phyloP scores from a whole-genome alignment of 2,797 vertebrate genomes.

The Eutrigla gurnardus region DNA sequence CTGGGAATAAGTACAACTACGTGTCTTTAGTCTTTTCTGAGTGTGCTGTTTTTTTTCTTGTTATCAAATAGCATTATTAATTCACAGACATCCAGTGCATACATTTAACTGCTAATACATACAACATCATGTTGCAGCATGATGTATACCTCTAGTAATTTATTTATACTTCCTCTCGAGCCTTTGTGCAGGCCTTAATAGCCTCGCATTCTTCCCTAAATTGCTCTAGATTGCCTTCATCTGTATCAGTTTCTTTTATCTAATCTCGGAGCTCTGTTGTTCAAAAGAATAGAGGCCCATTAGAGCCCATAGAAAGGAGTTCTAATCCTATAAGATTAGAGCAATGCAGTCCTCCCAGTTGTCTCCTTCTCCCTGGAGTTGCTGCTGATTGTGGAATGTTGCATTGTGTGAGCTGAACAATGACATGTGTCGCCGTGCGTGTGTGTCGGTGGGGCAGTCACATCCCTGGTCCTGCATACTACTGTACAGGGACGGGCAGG shows the following conservation, averaged over 20 bases:
- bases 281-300: conserved; percentile 58
- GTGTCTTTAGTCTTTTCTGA: not conserved
- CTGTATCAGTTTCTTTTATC: conserved; percentile 56
- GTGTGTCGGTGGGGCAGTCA: not conserved
- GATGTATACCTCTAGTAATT: conserved; percentile 38
- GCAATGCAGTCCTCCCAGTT: conserved; percentile 39
- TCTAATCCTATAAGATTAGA: conserved; percentile 66
- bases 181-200: conserved; percentile 48
- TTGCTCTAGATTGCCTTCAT: conserved; percentile 64
- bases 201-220: conserved; percentile 60
- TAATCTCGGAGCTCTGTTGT: conserved; percentile 62
- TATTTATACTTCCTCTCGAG: conserved; percentile 55
- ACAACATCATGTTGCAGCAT: conserved; percentile 30
- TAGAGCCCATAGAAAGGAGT: conserved; percentile 59
- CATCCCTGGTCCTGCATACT: conserved; percentile 20
- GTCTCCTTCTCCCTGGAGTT: conserved; percentile 44
- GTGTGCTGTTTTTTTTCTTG: not conserved
- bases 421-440: conserved; percentile 16
- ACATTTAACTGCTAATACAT: conserved; percentile 16
- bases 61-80: conserved; percentile 15
- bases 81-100: conserved; percentile 23
- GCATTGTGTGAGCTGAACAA: conserved; percentile 63
- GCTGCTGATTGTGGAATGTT: conserved; percentile 61
- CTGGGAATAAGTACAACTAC: not conserved
- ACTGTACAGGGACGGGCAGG: conserved; percentile 20